Evolutionary conservation across 2,888 invertebrate species (phyloP), one percentile per base, ranked within the genome.

Genomic region (Hyles lineata): DNA sequence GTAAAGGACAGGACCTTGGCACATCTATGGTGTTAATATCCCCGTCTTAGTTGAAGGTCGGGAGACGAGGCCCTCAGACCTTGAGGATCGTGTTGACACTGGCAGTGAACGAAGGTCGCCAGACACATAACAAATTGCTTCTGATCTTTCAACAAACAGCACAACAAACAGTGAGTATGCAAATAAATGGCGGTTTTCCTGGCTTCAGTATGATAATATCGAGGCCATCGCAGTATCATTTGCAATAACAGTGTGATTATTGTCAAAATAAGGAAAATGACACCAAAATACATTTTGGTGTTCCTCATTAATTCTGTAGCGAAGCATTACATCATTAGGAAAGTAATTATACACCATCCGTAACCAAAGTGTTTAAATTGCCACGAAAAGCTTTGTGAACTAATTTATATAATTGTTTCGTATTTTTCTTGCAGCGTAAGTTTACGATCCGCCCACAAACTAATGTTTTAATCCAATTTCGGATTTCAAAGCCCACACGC

Each of bases 1-100:
- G 80, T 77, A 76, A 83, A 87, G 87, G 89, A 78, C 85, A 74
- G 74, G 83, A 71, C 90, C 90, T 89, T 89, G 85, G 74, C 75
- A 77, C 86, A 86, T 81, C 77, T 79, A 76, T 78, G 77, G 76
- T 76, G 79, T 82, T 83, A 81, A 84, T 83, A 79, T 84, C 81
- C 78, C 79, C 72, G 74, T 75, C 79, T 79, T 77, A 78, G 78
- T 74, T 75, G 80, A 85, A 86, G 85, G 85, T 80, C 76, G 76
- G 73, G 73, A 79, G 84, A 85, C 43, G 11, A 43, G 87, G 82
- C 77, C 80, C 76, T 72, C 55, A 70, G 73, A 72, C 78, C 77
- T 81, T 76, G 79, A 67, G 58, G 58, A 70, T 77, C 61, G 75
- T 78, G 75, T 79, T 82, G 82, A 82, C 84, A 83, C 73, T 83